Conservation (phyloP, 2,797 vertebrate genomes). For the Botia kubotai region DNA sequence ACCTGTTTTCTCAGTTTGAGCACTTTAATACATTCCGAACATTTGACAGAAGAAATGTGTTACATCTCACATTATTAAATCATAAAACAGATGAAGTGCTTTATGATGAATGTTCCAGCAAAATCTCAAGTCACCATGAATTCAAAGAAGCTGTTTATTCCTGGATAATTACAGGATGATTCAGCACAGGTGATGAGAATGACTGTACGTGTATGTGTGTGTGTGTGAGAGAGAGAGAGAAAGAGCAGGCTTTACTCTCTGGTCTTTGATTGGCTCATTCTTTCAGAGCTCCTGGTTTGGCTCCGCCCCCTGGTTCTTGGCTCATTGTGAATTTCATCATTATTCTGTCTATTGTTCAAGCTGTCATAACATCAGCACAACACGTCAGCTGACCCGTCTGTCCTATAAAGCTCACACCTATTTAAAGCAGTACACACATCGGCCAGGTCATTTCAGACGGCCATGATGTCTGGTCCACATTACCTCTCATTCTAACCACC, state of each 20-base stretch:
- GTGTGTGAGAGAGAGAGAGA: slow-evolving; percentile 9
- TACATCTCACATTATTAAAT: neutral
- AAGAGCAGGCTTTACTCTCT: neutral
- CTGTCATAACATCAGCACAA: slow-evolving; percentile 5
- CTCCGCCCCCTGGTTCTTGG: slow-evolving; percentile 27
- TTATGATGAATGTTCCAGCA: neutral
- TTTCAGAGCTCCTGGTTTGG: slow-evolving; percentile 33
- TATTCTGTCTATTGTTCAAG: slow-evolving; percentile 42
- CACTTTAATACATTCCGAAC: neutral
- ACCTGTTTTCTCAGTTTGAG: neutral
- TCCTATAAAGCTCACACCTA: slow-evolving; percentile 11
- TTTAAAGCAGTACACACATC: neutral
- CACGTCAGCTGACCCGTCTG: slow-evolving; percentile 11
- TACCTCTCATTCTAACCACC: no score
- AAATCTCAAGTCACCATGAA: slow-evolving; percentile 15
- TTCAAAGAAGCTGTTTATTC: slow-evolving; percentile 45
- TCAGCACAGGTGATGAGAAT: slow-evolving; percentile 35
- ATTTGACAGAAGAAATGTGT: no score
- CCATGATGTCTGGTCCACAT: no score
- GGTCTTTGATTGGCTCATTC: slow-evolving; percentile 30
- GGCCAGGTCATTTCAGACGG: no score
- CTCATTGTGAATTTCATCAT: slow-evolving; percentile 51
- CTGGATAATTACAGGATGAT: slow-evolving; percentile 40
- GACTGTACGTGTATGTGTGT: neutral
- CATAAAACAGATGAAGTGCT: neutral